Base-by-base conservation (phyloP, 2,797 vertebrate species). In the Siniperca undulata region DNA sequence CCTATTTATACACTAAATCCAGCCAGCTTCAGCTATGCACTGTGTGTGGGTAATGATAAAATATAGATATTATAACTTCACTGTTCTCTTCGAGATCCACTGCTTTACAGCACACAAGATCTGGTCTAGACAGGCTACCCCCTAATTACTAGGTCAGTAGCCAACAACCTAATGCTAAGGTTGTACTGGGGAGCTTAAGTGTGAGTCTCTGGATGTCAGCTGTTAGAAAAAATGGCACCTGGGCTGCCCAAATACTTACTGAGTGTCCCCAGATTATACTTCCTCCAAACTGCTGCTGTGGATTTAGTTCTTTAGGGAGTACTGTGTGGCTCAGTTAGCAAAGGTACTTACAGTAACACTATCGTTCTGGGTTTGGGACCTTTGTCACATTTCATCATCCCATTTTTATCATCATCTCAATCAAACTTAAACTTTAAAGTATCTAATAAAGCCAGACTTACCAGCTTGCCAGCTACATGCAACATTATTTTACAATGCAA, bases 101-200 rank as follows among this genome's bases (percentile, higher is more conserved):
- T 19, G 2, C n/a, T 70, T 69, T 60, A 24, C 46, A 60, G 27
- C 64, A 30, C 30, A 38, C 20, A 7, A 12, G 20, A 30, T 56
- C 62, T 44, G 42, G 42, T 27, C 36, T 14, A 52, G 20, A 61
- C n/a, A 34, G 20, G 6, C 24, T 48, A 36, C 59, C 53, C 34
- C 20, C 7, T 53, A 19, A 65, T 48, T 52, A 55, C 40, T 52
- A 60, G n/a, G 60, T 67, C 59, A 46, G 46, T 4, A 30, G 36
- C 38, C 44, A 14, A 38, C 74, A 22, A 30, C n/a, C 11, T 58
- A 53, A 42, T 2, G 1, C 17, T 69, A 3, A n/a, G 40, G 20
- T 48, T 71, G 17, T n/a, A 42, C 30, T 42, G 22, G n/a, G 59
- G 55, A 75, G 66, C 55, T 61, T 27, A 66, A 34, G 60, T 53